Base-by-base conservation (phyloP, 1,140 invertebrate species). In the Brachionus rubens region DNA sequence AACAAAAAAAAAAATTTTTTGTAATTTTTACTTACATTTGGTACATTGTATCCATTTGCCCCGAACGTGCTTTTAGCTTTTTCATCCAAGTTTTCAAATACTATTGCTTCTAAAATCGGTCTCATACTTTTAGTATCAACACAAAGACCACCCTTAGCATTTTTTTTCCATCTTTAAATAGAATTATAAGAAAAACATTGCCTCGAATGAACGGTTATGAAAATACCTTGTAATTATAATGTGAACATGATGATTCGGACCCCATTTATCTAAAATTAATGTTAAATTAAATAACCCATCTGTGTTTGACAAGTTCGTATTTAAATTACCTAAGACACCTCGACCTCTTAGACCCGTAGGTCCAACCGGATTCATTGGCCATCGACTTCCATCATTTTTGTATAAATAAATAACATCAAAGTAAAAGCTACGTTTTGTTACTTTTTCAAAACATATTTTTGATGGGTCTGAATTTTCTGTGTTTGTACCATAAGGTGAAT, bases 321-420 rank as follows among this genome's bases (percentile, higher is more conserved):
- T n/a, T n/a, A n/a, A n/a, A n/a, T n/a, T 87, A 0, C 92, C 92
- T 14, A 95, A 83, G 2, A 90, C 7, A 16, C 65, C 62, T 30
- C 65, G 62, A 41, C 62, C 41, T 10, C 46, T 56, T 14, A 67
- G 12, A 0, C 92, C 92, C 16, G 93, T 94, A 75, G 93, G 86
- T 48, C 93, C 93, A 77, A 87, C 81, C 3, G 91, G 90, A 83
- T 94, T 93, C 16, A 54, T 9, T 24, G 52, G 50, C 16, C 21
- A 21, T 24, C 26, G 26, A 0, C 14, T 28, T 14, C 50, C 40
- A 12, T 24, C 33, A 12, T 41, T 36, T 36, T 7, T 59, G 9
- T 10, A 5, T 7, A 59, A 5, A 2, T 6, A 59, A 33, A 59
- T 33, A 3, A 36, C 36, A 59, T 59, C 36, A n/a, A 33, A 7